These are phyloP conservation scores for Tipula confusa DNA, from an alignment of 2,888 invertebrate species.

Conservation along the genomic window DNA sequence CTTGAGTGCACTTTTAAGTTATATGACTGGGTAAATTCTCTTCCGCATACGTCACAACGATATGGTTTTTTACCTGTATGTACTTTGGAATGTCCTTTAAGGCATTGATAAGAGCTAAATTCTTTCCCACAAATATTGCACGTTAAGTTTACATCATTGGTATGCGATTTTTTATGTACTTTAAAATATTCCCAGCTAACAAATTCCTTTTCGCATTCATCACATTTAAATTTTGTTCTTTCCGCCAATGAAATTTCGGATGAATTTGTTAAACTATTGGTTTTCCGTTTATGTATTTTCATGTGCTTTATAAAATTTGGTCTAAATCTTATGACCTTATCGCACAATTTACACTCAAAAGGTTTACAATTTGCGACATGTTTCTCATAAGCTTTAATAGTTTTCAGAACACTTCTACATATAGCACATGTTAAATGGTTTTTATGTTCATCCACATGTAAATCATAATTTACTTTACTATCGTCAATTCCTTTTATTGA, in stretches of 20 bases:
- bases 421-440: constrained; percentile 51
- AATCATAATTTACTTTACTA: constrained; percentile 40
- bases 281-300: constrained; percentile 49
- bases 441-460: constrained; percentile 48
- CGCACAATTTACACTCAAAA: constrained; percentile 49
- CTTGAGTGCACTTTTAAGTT: constrained; percentile 49
- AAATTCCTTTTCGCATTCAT: constrained; percentile 55
- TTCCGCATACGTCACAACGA: constrained; percentile 49
- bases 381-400: constrained; percentile 49
- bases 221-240: constrained; percentile 53
- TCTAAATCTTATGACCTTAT: constrained; percentile 48
- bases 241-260: constrained; percentile 40
- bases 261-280: too few relatives aligned
- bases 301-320: constrained; percentile 51
- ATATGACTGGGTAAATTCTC: constrained; percentile 49
- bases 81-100: constrained; percentile 48
- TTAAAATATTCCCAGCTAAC: constrained; percentile 54
- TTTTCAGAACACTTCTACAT: constrained; percentile 49
- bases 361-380: constrained; percentile 50
- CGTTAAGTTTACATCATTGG: constrained; percentile 53
- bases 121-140: constrained; percentile 55
- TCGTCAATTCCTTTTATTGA: background rate
- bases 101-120: constrained; percentile 50
- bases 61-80: constrained; percentile 48
- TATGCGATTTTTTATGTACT: constrained; percentile 58